These are phyloP conservation scores for Ypsolopha sequella DNA, from an alignment of 2,888 invertebrate genomes.

Conservation along the genomic window DNA sequence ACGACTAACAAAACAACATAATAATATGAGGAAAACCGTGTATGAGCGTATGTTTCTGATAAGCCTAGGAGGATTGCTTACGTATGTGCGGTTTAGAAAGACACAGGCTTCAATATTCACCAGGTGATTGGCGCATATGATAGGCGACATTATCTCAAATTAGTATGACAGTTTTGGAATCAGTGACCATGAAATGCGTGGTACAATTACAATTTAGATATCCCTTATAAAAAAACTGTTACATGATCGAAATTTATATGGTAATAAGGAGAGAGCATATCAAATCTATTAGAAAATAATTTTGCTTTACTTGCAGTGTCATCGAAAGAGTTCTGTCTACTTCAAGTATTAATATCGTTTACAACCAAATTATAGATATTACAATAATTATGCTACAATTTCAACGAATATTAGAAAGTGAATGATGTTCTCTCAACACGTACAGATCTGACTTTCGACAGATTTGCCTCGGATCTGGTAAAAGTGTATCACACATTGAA, in stretches of 20 bases:
- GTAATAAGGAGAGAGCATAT: not conserved
- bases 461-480: not conserved
- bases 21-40: not conserved
- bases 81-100: too few species aligned
- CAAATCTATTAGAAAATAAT: not conserved
- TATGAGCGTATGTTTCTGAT: not conserved
- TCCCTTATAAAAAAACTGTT: not conserved
- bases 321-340: not conserved
- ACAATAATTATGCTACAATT: not conserved
- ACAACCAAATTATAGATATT: not conserved
- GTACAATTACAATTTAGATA: too few species aligned
- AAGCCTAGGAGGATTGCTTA: too few species aligned
- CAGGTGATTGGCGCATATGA: too few species aligned
- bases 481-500: not conserved
- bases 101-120: too few species aligned
- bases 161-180: too few species aligned
- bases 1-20: not conserved
- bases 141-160: too few species aligned
- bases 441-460: not conserved
- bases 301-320: not conserved
- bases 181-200: too few species aligned
- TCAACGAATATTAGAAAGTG: not conserved
- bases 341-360: not conserved
- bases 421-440: not conserved
- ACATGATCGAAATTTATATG: not conserved